Evolutionary conservation across 2,888 invertebrate genomes (phyloP).

Genomic region (Harpagoxenus sublaevis): DNA sequence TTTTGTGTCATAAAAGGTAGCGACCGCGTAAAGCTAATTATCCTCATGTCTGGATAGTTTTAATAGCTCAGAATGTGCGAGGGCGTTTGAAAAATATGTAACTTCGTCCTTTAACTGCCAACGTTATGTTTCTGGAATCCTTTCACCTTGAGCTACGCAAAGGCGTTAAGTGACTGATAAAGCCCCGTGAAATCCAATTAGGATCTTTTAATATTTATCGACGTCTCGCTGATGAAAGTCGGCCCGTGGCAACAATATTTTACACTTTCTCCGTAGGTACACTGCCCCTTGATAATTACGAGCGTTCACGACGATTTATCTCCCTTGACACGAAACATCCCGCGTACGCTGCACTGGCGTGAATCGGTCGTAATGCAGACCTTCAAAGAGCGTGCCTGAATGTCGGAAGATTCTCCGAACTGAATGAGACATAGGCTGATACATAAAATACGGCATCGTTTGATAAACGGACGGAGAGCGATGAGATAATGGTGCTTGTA

Average conservation of each 20-base stretch:
- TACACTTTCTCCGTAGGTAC: slow-evolving; percentile 63
- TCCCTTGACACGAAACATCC: slow-evolving; percentile 62
- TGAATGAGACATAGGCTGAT: slow-evolving; percentile 62
- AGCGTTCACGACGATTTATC: slow-evolving; percentile 72
- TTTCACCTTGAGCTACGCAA: slow-evolving; percentile 42
- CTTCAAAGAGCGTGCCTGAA: slow-evolving; percentile 51
- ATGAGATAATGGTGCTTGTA: slow-evolving; percentile 68
- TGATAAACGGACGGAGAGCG: slow-evolving; percentile 71
- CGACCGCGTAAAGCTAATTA: slow-evolving; percentile 70
- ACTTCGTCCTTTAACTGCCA: slow-evolving; percentile 59
- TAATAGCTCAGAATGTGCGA: slow-evolving; percentile 72
- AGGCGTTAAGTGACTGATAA: slow-evolving; percentile 79
- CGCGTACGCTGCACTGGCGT: slow-evolving; percentile 52
- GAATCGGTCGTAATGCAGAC: slow-evolving; percentile 55
- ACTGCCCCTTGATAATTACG: slow-evolving; percentile 65
- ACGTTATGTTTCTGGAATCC: slow-evolving; percentile 51
- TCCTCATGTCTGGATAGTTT: slow-evolving; percentile 74
- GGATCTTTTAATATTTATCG: slow-evolving; percentile 79
- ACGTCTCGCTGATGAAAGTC: slow-evolving; percentile 61
- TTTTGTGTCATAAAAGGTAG: slow-evolving; percentile 19
- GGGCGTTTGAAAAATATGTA: slow-evolving; percentile 61
- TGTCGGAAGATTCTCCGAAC: slow-evolving; percentile 65
- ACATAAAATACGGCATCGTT: slow-evolving; percentile 68
- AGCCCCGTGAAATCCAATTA: slow-evolving; percentile 79
- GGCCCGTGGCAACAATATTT: slow-evolving; percentile 62